Percentiles rank a stretch among this genome's conserved stretches.
Conservation (phyloP, 1,140 invertebrate genomes). For the Papilio xuthus region DNA sequence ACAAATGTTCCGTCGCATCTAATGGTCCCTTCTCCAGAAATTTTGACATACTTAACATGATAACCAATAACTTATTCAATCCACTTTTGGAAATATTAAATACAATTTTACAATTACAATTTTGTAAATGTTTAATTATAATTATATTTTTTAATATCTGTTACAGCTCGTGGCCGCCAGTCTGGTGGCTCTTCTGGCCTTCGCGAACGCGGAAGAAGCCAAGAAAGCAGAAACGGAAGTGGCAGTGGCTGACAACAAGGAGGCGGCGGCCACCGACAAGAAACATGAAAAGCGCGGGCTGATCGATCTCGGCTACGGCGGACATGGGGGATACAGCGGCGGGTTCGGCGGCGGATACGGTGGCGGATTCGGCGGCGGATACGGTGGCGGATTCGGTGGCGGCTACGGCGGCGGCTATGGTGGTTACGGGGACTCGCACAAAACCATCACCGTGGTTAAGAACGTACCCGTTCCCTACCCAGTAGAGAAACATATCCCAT, state of each 20-base stretch:
- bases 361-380: slow-evolving; percentile 53
- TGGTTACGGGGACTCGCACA: slow-evolving; percentile 59
- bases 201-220: slow-evolving; percentile 78
- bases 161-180: slow-evolving; percentile 80
- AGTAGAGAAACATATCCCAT: slow-evolving; percentile 84
- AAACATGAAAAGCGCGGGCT: slow-evolving; percentile 89
- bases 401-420: slow-evolving; percentile 68
- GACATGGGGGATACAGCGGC: slow-evolving; percentile 50
- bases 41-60: background rate
- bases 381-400: slow-evolving; percentile 66
- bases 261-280: slow-evolving; percentile 81
- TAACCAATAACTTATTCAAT: background rate
- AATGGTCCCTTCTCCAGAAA: background rate
- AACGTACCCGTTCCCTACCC: slow-evolving; percentile 86
- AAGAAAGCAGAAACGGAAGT: slow-evolving; percentile 82
- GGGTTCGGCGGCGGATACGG: slow-evolving; percentile 55
- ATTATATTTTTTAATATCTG: slow-evolving; percentile 43
- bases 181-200: slow-evolving; percentile 82
- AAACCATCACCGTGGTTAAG: slow-evolving; percentile 79
- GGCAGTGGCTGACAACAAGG: slow-evolving; percentile 73
- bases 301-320: slow-evolving; percentile 79
- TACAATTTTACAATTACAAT: too few relatives aligned
- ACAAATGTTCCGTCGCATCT: background rate
- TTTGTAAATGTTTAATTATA: background rate
- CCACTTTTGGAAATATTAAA: background rate